Evolutionary conservation across 2,888 invertebrate genomes (phyloP).

Genomic region (Drosophila monieri): DNA sequence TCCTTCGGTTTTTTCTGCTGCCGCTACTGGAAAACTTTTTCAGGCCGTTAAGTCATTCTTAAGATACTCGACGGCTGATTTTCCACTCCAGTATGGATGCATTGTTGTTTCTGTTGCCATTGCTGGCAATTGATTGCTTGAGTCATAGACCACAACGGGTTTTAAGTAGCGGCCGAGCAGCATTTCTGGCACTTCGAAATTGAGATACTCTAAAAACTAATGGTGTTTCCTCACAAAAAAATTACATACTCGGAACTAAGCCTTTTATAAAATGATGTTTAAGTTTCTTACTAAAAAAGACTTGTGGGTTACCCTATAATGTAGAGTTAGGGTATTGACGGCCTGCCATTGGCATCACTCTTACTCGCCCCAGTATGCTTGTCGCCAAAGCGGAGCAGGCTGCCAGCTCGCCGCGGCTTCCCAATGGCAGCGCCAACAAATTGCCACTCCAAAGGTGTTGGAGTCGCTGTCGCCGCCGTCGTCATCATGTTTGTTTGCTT

Average conservation of each 20-base stretch:
- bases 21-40: conserved; percentile 46
- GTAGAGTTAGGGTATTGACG: conserved; percentile 7
- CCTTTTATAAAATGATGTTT: not conserved
- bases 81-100: conserved; percentile 58
- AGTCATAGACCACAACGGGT: conserved; percentile 74
- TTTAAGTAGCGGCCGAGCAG: conserved; percentile 37
- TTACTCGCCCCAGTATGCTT: conserved; percentile 53
- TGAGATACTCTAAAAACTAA: conserved; percentile 8
- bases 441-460: conserved; percentile 79
- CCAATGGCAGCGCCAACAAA: conserved; percentile 67
- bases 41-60: conserved; percentile 75
- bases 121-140: conserved; percentile 74
- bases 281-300: not conserved
- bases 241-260: not conserved
- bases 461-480: conserved; percentile 58
- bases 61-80: conserved; percentile 73
- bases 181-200: conserved; percentile 1
- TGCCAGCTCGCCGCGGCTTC: conserved; percentile 34
- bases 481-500: conserved; percentile 54
- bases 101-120: conserved; percentile 41
- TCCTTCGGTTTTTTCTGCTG: conserved; percentile 10
- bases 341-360: conserved; percentile 36
- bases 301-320: not conserved
- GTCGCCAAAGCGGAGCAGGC: conserved; percentile 66
- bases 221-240: not conserved